phyloP scores from a whole-genome alignment of 2,113 vertebrate species.

The Myodes glareolus region DNA sequence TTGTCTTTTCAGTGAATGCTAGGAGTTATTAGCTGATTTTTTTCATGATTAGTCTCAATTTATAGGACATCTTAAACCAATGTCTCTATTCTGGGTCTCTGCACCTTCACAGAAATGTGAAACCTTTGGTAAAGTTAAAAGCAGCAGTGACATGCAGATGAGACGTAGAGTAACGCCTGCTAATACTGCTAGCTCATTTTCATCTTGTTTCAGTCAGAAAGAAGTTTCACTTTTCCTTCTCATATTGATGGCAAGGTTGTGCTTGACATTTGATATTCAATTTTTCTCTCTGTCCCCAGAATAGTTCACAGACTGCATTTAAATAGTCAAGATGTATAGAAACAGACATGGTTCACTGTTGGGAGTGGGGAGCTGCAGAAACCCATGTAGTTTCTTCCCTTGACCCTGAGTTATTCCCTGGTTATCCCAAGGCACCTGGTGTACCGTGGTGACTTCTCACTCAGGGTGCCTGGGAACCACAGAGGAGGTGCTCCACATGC shows the following conservation, averaged over 20 bases:
- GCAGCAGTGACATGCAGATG: neutral
- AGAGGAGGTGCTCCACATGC: neutral
- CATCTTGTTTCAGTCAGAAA: neutral
- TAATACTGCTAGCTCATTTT: neutral
- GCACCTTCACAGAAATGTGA: constrained; percentile 17
- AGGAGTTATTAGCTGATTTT: neutral
- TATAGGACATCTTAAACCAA: neutral
- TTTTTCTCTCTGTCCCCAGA: constrained; percentile 12
- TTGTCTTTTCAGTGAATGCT: neutral
- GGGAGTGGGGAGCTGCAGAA: neutral
- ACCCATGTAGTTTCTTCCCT: neutral
- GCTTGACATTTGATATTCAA: neutral
- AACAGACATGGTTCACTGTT: neutral
- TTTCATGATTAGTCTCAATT: neutral
- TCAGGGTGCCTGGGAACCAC: neutral
- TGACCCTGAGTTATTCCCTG: neutral
- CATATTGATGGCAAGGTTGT: neutral
- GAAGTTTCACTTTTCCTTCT: neutral
- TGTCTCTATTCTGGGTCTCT: neutral
- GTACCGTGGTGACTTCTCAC: neutral
- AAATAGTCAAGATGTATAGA: neutral
- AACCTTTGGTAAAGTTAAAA: constrained; percentile 14
- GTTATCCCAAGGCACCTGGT: no score
- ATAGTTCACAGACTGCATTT: neutral
- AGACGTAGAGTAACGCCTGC: neutral